A percentile compares a stretch with the other conserved stretches of the same genome.
These are phyloP conservation scores for Phyllostomus discolor DNA, from an alignment of 2,113 vertebrate genomes.

Conservation along the genomic window DNA sequence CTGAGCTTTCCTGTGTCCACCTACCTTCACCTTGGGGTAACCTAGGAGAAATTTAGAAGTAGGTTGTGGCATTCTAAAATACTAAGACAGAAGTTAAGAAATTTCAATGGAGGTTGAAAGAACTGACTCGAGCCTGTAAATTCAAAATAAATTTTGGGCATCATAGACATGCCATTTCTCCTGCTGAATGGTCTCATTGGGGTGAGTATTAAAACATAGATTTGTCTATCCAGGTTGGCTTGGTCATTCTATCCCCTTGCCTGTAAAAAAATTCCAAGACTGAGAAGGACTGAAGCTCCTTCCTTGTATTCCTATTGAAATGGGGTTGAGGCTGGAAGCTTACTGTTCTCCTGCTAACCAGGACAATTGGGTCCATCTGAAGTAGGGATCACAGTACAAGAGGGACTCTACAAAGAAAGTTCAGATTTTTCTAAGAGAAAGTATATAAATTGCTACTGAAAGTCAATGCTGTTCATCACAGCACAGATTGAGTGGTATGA, in stretches of 20 bases:
- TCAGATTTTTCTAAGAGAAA: background rate
- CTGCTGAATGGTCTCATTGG: background rate
- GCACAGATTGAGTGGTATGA: background rate
- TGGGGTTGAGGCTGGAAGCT: background rate
- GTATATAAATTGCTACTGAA: background rate
- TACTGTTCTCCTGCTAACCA: background rate
- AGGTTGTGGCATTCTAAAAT: background rate
- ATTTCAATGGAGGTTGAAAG: background rate
- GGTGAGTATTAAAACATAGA: background rate
- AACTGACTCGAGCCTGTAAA: background rate
- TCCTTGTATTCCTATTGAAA: background rate
- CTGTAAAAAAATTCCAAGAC: background rate
- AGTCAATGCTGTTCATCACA: background rate
- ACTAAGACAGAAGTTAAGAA: background rate
- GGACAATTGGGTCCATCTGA: background rate
- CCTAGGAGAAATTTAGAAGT: background rate
- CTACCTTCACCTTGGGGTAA: background rate
- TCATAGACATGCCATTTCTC: background rate
- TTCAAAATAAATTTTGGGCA: background rate
- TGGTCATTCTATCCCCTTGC: background rate
- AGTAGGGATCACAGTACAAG: background rate
- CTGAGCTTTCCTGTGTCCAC: background rate
- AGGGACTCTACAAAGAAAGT: background rate
- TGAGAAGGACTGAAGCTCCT: background rate
- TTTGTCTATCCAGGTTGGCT: background rate